Percentiles rank a stretch among this genome's conserved stretches.
These are phyloP conservation scores for Poecile montanus DNA, from an alignment of 2,797 vertebrate species.

Conservation along the genomic window DNA sequence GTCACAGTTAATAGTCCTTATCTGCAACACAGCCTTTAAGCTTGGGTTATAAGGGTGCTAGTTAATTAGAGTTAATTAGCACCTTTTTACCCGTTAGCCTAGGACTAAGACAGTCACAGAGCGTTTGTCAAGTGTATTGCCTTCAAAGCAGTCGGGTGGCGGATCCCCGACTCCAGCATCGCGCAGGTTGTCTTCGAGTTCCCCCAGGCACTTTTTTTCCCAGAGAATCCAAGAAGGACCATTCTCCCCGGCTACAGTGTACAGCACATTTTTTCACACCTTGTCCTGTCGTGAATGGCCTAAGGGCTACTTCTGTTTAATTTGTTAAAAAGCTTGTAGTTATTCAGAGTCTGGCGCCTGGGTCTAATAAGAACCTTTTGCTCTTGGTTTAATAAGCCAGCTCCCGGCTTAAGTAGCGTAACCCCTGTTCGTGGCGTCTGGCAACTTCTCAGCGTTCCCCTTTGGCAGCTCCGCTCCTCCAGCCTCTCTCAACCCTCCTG, in stretches of 20 bases:
- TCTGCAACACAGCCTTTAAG: background rate
- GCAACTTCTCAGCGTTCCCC: background rate
- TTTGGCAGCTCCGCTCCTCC: background rate
- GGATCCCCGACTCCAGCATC: background rate
- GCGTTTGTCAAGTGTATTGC: background rate
- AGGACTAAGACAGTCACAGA: background rate
- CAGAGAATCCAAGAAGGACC: background rate
- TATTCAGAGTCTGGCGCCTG: background rate
- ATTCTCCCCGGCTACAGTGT: background rate
- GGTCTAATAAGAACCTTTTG: background rate
- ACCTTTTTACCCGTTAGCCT: background rate
- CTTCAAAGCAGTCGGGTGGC: background rate
- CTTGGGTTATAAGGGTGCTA: background rate
- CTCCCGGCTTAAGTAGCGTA: fast-evolving
- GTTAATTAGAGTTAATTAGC: background rate
- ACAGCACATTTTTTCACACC: background rate
- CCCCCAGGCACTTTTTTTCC: background rate
- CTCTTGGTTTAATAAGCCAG: background rate
- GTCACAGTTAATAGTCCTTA: background rate
- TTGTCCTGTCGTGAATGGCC: background rate
- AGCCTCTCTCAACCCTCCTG: background rate
- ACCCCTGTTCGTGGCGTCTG: background rate
- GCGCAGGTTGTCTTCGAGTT: background rate
- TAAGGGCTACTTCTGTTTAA: background rate
- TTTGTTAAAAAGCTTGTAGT: background rate